Evolutionary conservation across 2,113 vertebrate genomes (phyloP), one percentile per base, ranked within the genome.

Genomic region (Sceloporus undulatus): DNA sequence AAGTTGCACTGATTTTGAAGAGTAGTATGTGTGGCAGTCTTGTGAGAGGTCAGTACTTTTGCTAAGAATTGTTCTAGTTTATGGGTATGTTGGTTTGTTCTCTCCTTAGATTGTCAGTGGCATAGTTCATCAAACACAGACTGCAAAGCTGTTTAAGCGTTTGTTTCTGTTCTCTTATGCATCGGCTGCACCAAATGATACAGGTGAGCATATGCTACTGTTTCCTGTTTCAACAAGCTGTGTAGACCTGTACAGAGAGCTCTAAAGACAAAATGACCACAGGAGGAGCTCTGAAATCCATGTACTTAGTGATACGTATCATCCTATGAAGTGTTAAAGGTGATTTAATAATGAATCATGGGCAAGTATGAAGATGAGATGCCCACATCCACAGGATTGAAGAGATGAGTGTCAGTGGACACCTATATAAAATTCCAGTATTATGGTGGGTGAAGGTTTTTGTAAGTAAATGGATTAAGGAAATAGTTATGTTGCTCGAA

Each of bases 161-260:
- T 94, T 98, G 82, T 98, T 98, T 96, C 96, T 98, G 27, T 98
- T 98, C 91, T 98, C 98, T 87, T 98, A 98, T 70, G 96, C 97
- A 90, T 90, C 96, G 92, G 95, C 96, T 89, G 93, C 92, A 59
- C 95, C 94, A 40, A 91, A 90, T 82, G 91, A 77, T 56, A 89
- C 91, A 96, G 97, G 98, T 98, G 94, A 94, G 91, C 79, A 0
- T 25, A 89, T 71, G 19, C 18, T 62, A 62, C 59, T 62, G 16
- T 62, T 62, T 62, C 11, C 34, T 42, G 19, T 34, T 34, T 18
- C 54, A 79, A 19, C 66, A 59, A 6, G 10, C 23, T 73, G 54
- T 71, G 21, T 34, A 14, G 21, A 5, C 7, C 59, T 40, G 52
- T 18, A 25, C 1, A 21, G 2, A 71, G 25, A 70, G 9, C 62